A percentile compares a stretch with the other conserved stretches of the same genome.
These are phyloP conservation scores for Diabrotica balteata DNA, from an alignment of 2,888 invertebrate species.

Conservation along the genomic window DNA sequence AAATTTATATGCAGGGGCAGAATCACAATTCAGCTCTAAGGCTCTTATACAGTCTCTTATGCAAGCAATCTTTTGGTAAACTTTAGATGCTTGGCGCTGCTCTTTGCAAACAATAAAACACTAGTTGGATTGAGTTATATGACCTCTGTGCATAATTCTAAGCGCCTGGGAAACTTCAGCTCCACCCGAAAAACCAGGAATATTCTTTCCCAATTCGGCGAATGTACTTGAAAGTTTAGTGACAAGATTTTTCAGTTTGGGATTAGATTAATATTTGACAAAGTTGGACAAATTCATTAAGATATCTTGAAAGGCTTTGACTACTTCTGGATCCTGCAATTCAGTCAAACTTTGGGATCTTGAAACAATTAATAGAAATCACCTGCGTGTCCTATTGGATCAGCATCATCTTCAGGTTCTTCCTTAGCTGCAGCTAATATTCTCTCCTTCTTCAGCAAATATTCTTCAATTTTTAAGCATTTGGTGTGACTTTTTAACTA, in stretches of 20 bases:
- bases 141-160: slow-evolving; percentile 90
- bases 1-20: slow-evolving; percentile 90
- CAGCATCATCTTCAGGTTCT: slow-evolving; percentile 34
- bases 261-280: too few species aligned
- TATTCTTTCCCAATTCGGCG: too few species aligned
- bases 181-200: too few species aligned
- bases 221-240: too few species aligned
- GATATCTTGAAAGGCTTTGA: too few species aligned
- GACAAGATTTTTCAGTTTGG: too few species aligned
- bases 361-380: slow-evolving; percentile 68
- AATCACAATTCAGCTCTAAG: slow-evolving; percentile 89
- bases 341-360: slow-evolving; percentile 82
- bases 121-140: slow-evolving; percentile 81
- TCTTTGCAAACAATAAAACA: slow-evolving; percentile 86
- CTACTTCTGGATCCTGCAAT: too few species aligned
- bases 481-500: slow-evolving; percentile 90
- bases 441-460: slow-evolving; percentile 82
- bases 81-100: slow-evolving; percentile 85
- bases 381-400: slow-evolving; percentile 48
- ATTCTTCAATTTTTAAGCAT: slow-evolving; percentile 88
- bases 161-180: too few species aligned
- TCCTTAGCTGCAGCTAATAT: slow-evolving; percentile 57
- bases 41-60: slow-evolving; percentile 91
- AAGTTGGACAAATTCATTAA: too few species aligned
- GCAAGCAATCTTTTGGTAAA: slow-evolving; percentile 86